Conservation (phyloP, 2,888 invertebrate species). For the Tyria jacobaeae region DNA sequence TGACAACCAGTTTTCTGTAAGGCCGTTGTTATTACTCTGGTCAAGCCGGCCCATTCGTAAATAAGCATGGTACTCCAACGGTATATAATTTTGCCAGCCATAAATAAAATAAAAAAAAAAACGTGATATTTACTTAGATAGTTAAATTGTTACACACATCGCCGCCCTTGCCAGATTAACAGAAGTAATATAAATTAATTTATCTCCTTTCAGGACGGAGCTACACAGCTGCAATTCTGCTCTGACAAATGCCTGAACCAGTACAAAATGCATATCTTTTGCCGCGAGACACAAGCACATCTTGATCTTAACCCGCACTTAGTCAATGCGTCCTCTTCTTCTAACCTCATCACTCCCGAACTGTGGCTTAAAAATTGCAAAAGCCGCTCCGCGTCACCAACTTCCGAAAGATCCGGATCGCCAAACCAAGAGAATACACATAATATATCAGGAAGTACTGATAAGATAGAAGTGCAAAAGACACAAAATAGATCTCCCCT, state of each 20-base stretch:
- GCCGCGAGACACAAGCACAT: slow-evolving; percentile 96
- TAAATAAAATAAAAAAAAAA: no score
- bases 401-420: slow-evolving; percentile 85
- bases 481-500: slow-evolving; percentile 77
- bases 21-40: no score
- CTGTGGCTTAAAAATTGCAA: slow-evolving; percentile 95
- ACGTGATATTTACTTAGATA: no score
- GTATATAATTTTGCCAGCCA: no score
- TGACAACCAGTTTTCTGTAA: no score
- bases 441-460: slow-evolving; percentile 52
- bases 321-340: slow-evolving; percentile 79
- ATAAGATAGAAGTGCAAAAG: slow-evolving; percentile 64
- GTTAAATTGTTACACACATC: no score
- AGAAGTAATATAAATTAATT: not conserved
- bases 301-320: slow-evolving; percentile 94
- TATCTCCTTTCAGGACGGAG: slow-evolving; percentile 90
- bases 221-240: slow-evolving; percentile 95
- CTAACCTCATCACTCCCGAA: slow-evolving; percentile 94
- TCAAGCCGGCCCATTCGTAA: no score
- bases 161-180: no score
- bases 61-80: no score
- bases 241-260: slow-evolving; percentile 97
- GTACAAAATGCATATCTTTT: slow-evolving; percentile 99
- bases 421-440: slow-evolving; percentile 76
- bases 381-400: slow-evolving; percentile 88